These are phyloP conservation scores for Platygyra sinensis DNA, from an alignment of 64 coral and sea anemone genomes.

Conservation along the genomic window DNA sequence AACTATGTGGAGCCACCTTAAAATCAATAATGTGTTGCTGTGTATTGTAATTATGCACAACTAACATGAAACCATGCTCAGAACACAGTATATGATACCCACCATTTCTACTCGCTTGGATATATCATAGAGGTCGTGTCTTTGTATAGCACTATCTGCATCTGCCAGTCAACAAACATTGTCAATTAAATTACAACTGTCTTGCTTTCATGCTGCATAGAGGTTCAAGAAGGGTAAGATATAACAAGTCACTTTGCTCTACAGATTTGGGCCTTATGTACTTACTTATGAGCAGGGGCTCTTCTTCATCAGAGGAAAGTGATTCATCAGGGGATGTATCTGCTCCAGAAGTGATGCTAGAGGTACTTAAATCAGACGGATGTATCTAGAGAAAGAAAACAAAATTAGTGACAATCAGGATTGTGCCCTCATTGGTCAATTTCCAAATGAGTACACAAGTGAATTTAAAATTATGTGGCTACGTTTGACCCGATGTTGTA, in stretches of 20 bases:
- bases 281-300: conserved; percentile 61
- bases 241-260: no score
- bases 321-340: not conserved
- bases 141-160: not conserved
- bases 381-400: not conserved
- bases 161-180: not conserved
- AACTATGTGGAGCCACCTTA: no score
- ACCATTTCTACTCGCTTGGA: conserved; percentile 89
- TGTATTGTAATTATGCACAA: not conserved
- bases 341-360: not conserved
- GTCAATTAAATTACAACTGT: no score
- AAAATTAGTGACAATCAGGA: not conserved
- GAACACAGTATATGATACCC: not conserved
- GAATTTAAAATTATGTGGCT: no score
- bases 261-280: not conserved
- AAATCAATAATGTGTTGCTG: no score
- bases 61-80: not conserved
- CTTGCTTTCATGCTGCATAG: no score
- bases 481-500: no score
- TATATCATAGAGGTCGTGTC: conserved; percentile 67
- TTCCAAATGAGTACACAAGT: no score
- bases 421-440: not conserved
- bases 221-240: no score
- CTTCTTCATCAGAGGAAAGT: conserved; percentile 14
- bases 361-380: not conserved